Evolutionary conservation across 2,797 vertebrate genomes (phyloP), one percentile per base, ranked within the genome.

Genomic region (Zenarchopterus dispar): DNA sequence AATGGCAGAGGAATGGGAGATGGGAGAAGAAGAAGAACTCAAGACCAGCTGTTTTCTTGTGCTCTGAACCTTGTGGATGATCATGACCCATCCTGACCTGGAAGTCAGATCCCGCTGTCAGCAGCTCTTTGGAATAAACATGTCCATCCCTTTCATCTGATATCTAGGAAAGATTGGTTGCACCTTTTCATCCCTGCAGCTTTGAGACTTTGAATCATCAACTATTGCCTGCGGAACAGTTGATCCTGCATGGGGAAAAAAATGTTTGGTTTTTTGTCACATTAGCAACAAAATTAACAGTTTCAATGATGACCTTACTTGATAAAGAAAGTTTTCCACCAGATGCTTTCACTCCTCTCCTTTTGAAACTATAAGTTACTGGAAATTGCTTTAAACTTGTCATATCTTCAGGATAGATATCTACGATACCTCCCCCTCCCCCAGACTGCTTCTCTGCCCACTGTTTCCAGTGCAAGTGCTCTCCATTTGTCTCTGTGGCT

Each of bases 401-500:
- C 52, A 75, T 79, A 80, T 62, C 54, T 80, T 62, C 33, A 60
- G 39, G 61, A 78, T 78, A 70, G 74, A 81, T 79, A 77, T 79
- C 64, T 73, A 74, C 49, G 68, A 83, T 76, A 60, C 33, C 33
- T 56, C 50, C 56, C 62, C 81, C 65, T 75, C 76, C 81, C 66
- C 83, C 74, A 42, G 36, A n/a, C 52, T 15, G 45, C 45, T 54
- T 79, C 44, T 39, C 31, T 64, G 65, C 75, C 78, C 86, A 75
- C 73, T 82, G 82, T 90, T 89, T 87, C 84, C 78, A 89, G 71
- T 77, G 76, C 81, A 80, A 81, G 80, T 88, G 85, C 87, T 86
- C 86, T 87, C 81, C 84, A 89, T 94, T 92, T 93, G 90, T 91
- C 85, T 89, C 79, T 36, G 62, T 79, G 81, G 86, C 90, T 93